A percentile compares a stretch with the other conserved stretches of the same genome.
These are phyloP conservation scores for Cottoperca gobio DNA, from an alignment of 2,797 vertebrate genomes.

Conservation along the genomic window DNA sequence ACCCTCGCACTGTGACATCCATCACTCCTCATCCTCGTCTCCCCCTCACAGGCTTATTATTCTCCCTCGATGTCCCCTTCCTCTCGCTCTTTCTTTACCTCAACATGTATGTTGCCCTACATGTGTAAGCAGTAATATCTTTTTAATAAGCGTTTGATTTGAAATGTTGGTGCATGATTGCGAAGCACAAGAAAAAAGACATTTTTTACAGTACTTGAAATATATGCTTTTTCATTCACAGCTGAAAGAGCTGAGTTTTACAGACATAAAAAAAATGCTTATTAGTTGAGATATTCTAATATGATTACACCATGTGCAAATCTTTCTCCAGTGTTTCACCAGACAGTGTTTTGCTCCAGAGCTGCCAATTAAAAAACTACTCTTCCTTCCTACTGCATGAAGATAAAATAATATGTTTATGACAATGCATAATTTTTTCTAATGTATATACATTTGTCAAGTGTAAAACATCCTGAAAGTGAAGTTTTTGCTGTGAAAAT, in stretches of 20 bases:
- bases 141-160: neutral
- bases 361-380: conserved; percentile 29
- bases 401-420: conserved; percentile 6
- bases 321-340: neutral
- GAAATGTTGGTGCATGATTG: neutral
- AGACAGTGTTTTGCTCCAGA: neutral
- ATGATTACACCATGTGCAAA: neutral
- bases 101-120: neutral
- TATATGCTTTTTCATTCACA: neutral
- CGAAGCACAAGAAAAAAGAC: neutral
- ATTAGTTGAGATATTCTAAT: neutral
- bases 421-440: neutral
- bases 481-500: neutral
- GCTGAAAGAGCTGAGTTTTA: too few relatives aligned
- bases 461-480: neutral
- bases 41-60: neutral
- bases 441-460: neutral
- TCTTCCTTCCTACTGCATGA: neutral
- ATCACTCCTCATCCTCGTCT: conserved; percentile 36
- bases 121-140: neutral
- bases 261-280: neutral
- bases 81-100: neutral
- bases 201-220: too few relatives aligned
- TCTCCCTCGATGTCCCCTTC: conserved; percentile 4
- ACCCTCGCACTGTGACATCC: conserved; percentile 24